These are phyloP conservation scores for Hypocryptadius cinnamomeus DNA, from an alignment of 2,113 vertebrate genomes.

Conservation along the genomic window DNA sequence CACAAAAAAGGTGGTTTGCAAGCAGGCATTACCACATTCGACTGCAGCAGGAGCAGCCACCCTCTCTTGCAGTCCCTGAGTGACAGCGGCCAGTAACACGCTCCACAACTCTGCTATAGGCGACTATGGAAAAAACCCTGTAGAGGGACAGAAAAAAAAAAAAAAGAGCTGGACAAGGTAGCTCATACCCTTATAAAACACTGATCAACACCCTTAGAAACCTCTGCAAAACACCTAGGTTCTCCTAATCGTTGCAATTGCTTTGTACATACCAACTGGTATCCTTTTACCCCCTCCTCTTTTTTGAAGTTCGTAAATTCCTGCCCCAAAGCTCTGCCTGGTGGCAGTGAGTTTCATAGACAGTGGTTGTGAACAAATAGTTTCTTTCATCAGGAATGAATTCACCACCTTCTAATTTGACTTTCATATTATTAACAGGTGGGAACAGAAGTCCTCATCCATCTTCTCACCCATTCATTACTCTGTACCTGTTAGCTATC, in stretches of 20 bases:
- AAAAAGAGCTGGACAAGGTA: background rate
- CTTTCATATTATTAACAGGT: constrained; percentile 41
- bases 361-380: background rate
- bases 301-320: background rate
- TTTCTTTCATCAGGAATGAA: constrained; percentile 15
- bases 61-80: background rate
- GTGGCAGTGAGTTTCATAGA: background rate
- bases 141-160: background rate
- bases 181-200: background rate
- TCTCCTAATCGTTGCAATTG: background rate
- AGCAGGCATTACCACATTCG: background rate
- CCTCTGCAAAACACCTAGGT: background rate
- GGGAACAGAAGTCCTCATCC: constrained; percentile 44
- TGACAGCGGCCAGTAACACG: background rate
- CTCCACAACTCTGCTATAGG: background rate
- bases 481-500: constrained; percentile 40
- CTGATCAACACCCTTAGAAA: background rate
- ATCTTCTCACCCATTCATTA: constrained; percentile 52
- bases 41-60: background rate
- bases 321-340: background rate
- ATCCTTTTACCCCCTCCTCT: background rate
- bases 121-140: background rate
- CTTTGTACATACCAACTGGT: background rate
- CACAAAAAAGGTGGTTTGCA: background rate
- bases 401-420: constrained; percentile 24